A percentile compares a stretch with the other conserved stretches of the same genome.
Conservation (phyloP, 2,113 vertebrate species). For the Triplophysa siluroides region DNA sequence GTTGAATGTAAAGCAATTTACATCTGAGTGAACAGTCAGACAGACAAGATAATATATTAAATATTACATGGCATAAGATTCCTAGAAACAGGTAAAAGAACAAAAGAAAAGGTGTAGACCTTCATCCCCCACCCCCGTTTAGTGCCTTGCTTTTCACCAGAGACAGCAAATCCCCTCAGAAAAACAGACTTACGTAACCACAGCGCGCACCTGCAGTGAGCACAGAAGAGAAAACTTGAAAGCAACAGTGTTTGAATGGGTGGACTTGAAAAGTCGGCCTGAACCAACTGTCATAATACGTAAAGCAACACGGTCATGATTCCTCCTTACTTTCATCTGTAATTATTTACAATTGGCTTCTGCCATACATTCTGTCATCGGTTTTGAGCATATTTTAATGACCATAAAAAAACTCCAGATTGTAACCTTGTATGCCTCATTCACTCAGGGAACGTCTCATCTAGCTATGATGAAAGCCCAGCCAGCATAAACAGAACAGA, state of each 20-base stretch:
- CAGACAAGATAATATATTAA: conserved; percentile 16
- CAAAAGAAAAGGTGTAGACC: conserved; percentile 53
- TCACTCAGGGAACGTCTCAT: conserved; percentile 30
- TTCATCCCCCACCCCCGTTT: conserved; percentile 11
- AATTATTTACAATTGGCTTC: conserved; percentile 30
- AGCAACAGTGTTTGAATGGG: conserved; percentile 50
- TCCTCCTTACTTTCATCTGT: conserved; percentile 43
- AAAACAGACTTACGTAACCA: conserved; percentile 59
- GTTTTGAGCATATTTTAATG: conserved; percentile 28
- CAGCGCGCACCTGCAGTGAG: conserved; percentile 53
- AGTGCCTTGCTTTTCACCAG: conserved; percentile 51
- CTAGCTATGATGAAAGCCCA: conserved; percentile 10
- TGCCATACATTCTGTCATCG: conserved; percentile 27
- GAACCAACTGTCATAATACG: conserved; percentile 50
- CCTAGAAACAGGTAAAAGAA: conserved; percentile 51
- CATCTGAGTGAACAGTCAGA: not conserved
- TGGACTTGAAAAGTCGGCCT: conserved; percentile 50
- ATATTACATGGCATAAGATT: conserved; percentile 52
- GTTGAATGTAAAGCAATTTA: not conserved
- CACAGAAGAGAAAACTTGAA: conserved; percentile 51
- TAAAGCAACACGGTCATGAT: conserved; percentile 42
- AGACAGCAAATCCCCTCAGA: conserved; percentile 61
- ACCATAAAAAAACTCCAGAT: not conserved
- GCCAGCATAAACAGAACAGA: conserved; percentile 34
- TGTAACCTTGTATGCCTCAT: conserved; percentile 31